Evolutionary conservation across 2,113 vertebrate genomes (phyloP), one percentile per base, ranked within the genome.

Genomic region (Dermatemys mawii): DNA sequence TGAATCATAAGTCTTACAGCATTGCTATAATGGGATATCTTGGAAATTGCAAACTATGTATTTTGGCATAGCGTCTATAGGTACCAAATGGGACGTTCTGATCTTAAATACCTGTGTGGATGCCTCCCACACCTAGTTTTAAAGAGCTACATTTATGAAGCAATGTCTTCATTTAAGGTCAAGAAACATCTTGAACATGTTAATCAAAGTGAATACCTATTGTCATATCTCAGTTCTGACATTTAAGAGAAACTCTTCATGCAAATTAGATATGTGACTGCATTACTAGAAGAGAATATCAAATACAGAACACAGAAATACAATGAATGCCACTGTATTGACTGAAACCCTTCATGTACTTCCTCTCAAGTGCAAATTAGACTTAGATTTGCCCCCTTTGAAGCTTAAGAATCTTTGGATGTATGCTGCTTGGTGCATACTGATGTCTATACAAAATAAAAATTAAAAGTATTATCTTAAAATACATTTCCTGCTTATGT

Each of bases 301-400:
- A 98, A 98, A 98, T 97, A 94, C 93, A 92, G 94, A 97, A 96
- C 90, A 82, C 41, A 95, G 96, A 97, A 97, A 95, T 80, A 98
- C 91, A 98, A 97, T 95, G 79, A 97, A 94, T 70, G 78, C 84
- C 67, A 91, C 92, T 93, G 81, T 97, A 97, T 97, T 98, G 96
- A 98, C 96, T 94, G 90, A 97, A 98, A 90, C 94, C 91, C 98
- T 98, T 98, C 97, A 97, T 94, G 90, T 95, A 92, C 78, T 81
- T 97, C 90, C 79, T 98, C 96, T 98, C 95, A 98, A 98, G 97
- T 98, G 97, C 96, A 98, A 98, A 98, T 98, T 95, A 98, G 93
- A 93, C 95, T 97, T 95, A 95, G 93, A 97, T 97, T 97, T 96
- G 75, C 95, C 88, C 88, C 91, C 96, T 98, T 97, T 98, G 98